These are phyloP conservation scores for Hetaerina americana DNA, from an alignment of 1,140 invertebrate species.

Conservation along the genomic window DNA sequence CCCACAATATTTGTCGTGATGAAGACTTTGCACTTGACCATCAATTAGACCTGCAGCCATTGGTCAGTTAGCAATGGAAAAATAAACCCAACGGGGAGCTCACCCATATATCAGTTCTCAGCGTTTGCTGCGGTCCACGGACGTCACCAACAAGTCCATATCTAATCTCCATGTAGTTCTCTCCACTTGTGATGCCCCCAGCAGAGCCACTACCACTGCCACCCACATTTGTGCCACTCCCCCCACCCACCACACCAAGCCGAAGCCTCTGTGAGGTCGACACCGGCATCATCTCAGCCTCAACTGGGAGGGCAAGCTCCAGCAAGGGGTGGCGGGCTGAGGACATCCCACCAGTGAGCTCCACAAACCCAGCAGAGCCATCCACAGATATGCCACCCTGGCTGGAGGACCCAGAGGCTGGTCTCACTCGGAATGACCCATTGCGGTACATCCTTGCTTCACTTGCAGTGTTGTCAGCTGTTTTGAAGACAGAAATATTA, in stretches of 20 bases:
- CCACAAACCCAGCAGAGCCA: background rate
- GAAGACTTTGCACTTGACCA: no score
- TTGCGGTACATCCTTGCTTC: conserved; percentile 62
- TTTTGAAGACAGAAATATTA: background rate
- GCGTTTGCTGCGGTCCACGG: conserved; percentile 63
- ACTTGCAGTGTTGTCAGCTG: conserved; percentile 33
- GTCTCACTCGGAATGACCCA: conserved; percentile 45
- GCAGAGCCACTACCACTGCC: background rate
- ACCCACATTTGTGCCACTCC: background rate
- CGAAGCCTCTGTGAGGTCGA: conserved; percentile 66
- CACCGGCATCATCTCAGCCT: conserved; percentile 81
- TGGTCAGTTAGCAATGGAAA: no score
- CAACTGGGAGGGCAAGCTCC: conserved; percentile 74
- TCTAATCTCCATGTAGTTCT: conserved; percentile 61
- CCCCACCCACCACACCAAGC: conserved; percentile 35
- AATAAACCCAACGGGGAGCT: no score
- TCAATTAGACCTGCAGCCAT: no score
- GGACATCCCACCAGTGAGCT: conserved; percentile 36
- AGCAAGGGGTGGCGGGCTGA: conserved; percentile 73
- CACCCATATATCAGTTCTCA: conserved; percentile 42
- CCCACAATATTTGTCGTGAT: no score
- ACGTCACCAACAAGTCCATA: conserved; percentile 72
- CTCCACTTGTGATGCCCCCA: conserved; percentile 1
- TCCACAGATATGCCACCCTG: conserved; percentile 53
- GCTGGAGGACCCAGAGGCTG: conserved; percentile 38